A percentile compares a stretch with the other conserved stretches of the same genome.
phyloP scores from a whole-genome alignment of 2,113 vertebrate genomes.

The Cygnus atratus region DNA sequence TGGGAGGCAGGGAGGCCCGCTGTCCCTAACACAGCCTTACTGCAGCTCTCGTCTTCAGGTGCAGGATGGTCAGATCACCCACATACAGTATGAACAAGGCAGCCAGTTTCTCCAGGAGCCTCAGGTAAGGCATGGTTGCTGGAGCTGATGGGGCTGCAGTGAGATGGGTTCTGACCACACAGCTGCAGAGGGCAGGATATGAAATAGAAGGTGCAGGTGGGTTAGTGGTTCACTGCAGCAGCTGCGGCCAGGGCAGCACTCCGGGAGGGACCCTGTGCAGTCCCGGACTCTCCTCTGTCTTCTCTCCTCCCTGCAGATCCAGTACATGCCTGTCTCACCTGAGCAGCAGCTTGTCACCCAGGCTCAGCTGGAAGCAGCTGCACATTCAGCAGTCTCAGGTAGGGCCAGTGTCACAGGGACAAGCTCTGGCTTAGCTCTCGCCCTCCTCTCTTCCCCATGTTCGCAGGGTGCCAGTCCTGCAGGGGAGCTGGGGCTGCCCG shows the following conservation, averaged over 20 bases:
- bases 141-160: background rate
- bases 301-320: slow-evolving; percentile 79
- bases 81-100: slow-evolving; percentile 93
- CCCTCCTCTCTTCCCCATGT: background rate
- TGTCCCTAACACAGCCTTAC: accelerated
- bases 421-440: accelerated
- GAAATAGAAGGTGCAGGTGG: background rate
- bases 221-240: background rate
- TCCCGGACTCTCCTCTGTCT: background rate
- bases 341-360: slow-evolving; percentile 89
- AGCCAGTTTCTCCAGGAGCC: slow-evolving; percentile 88
- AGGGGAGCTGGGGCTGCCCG: accelerated
- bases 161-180: background rate
- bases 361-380: slow-evolving; percentile 89
- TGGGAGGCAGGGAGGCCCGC: accelerated
- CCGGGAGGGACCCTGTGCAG: background rate
- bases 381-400: slow-evolving; percentile 93
- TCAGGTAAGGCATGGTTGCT: slow-evolving; percentile 72
- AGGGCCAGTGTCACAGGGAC: background rate
- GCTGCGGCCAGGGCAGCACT: background rate
- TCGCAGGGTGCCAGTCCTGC: background rate
- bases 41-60: slow-evolving; percentile 73
- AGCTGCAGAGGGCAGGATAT: background rate
- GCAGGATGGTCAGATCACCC: slow-evolving; percentile 92
- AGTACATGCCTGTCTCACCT: slow-evolving; percentile 89